Conservation (phyloP, 2,113 vertebrate genomes). For the Scalopus aquaticus region DNA sequence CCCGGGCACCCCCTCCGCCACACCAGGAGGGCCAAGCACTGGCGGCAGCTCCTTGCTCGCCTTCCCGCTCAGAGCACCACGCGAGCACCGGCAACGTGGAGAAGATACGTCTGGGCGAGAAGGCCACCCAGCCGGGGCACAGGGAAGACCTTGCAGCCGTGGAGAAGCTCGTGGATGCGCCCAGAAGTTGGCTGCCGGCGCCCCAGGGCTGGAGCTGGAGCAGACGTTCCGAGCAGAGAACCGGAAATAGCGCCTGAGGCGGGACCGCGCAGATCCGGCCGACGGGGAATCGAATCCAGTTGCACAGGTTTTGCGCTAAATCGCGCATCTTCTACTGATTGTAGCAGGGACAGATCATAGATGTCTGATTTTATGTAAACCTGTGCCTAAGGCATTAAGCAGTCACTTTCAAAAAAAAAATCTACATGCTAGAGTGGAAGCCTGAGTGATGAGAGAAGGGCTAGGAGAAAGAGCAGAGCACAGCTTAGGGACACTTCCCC, state of each 20-base stretch:
- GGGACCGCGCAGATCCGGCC: too few relatives aligned
- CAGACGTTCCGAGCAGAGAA: slow-evolving; percentile 91
- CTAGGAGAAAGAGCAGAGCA: background rate
- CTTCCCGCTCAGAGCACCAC: slow-evolving; percentile 93
- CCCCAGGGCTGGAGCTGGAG: slow-evolving; percentile 92
- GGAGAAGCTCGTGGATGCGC: slow-evolving; percentile 97
- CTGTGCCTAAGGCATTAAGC: slow-evolving; percentile 76
- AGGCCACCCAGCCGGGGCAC: slow-evolving; percentile 90
- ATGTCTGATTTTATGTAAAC: slow-evolving; percentile 68
- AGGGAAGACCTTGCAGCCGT: slow-evolving; percentile 97
- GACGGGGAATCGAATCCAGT: background rate
- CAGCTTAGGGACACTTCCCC: background rate
- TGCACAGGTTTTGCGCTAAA: rapidly evolving
- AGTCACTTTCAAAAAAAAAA: background rate
- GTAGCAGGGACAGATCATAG: background rate
- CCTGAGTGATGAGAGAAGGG: background rate
- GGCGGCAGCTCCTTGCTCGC: slow-evolving; percentile 97
- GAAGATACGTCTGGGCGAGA: slow-evolving; percentile 93
- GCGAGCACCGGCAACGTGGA: slow-evolving; percentile 87
- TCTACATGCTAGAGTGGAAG: background rate
- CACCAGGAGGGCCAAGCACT: slow-evolving; percentile 94
- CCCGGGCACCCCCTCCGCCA: slow-evolving; percentile 98
- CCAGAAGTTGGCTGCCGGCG: slow-evolving; percentile 95
- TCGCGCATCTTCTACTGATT: slow-evolving; percentile 59
- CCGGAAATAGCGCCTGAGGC: slow-evolving; percentile 81